A percentile compares a stretch with the other conserved stretches of the same genome.
Conservation (phyloP, 2,888 invertebrate genomes). For the Pycnomerus fuliginosus region DNA sequence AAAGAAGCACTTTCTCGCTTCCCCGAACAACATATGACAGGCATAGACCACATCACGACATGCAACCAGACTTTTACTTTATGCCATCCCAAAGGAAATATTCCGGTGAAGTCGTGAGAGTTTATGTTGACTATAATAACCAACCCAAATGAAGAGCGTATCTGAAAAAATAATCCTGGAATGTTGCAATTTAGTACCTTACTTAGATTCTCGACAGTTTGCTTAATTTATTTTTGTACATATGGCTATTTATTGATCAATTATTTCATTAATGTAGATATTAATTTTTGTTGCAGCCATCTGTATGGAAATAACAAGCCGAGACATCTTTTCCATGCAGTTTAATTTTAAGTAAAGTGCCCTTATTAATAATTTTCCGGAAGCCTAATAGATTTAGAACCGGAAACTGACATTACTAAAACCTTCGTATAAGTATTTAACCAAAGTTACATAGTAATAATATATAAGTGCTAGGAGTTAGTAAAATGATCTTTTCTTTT, state of each 20-base stretch:
- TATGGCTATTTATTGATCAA: slow-evolving; percentile 16
- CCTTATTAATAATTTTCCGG: too few relatives aligned
- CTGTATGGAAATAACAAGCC: slow-evolving; percentile 5
- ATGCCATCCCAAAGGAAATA: slow-evolving; percentile 94
- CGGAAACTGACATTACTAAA: too few relatives aligned
- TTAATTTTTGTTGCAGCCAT: slow-evolving; percentile 11
- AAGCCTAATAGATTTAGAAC: too few relatives aligned
- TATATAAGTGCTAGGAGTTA: too few relatives aligned
- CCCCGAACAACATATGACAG: slow-evolving; percentile 65
- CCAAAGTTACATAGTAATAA: slow-evolving; percentile 11
- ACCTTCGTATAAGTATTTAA: slow-evolving; percentile 6
- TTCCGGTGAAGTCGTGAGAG: slow-evolving; percentile 85
- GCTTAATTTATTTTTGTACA: slow-evolving; percentile 21
- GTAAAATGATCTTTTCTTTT: too few relatives aligned
- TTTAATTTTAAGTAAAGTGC: too few relatives aligned
- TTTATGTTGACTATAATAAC: slow-evolving; percentile 80
- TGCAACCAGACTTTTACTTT: slow-evolving; percentile 88
- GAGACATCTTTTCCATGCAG: slow-evolving; percentile 10
- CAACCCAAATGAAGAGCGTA: slow-evolving; percentile 60
- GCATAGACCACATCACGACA: slow-evolving; percentile 46
- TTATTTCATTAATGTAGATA: not conserved
- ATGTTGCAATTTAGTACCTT: slow-evolving; percentile 1
- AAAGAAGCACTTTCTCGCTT: slow-evolving; percentile 72
- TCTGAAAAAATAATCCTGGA: too few relatives aligned
- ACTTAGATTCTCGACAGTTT: slow-evolving; percentile 5